These are phyloP conservation scores for Drosophila anceps DNA, from an alignment of 2,888 invertebrate species.

Conservation along the genomic window DNA sequence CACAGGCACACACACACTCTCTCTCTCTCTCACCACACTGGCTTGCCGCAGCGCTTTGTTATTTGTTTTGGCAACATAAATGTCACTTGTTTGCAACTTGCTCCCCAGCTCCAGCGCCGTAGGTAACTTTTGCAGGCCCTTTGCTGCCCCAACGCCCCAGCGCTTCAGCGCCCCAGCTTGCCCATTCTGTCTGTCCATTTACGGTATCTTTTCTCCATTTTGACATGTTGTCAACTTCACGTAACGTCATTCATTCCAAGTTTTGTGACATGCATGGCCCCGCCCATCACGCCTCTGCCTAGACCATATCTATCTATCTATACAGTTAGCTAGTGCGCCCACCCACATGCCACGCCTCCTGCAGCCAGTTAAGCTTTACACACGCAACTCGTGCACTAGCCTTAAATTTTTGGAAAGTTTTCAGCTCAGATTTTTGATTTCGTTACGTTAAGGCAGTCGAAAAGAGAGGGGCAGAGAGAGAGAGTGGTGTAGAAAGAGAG, in stretches of 20 bases:
- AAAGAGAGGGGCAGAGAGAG: not conserved
- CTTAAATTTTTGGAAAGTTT: slow-evolving; percentile 39
- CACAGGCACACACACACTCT: slow-evolving; percentile 5
- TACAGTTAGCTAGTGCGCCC: not conserved
- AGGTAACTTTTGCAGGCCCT: slow-evolving; percentile 40
- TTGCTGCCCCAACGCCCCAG: not conserved
- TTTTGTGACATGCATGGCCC: slow-evolving; percentile 69
- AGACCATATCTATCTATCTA: slow-evolving; percentile 1
- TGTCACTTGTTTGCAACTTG: slow-evolving; percentile 76
- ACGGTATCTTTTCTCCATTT: slow-evolving; percentile 78
- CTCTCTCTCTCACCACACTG: not conserved
- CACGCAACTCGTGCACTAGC: slow-evolving; percentile 24
- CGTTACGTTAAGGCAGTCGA: slow-evolving; percentile 30
- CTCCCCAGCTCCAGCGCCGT: slow-evolving; percentile 33
- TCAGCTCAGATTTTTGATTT: slow-evolving; percentile 43
- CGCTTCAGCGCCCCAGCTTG: not conserved
- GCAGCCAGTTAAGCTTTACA: not conserved
- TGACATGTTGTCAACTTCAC: slow-evolving; percentile 79
- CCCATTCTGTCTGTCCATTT: slow-evolving; percentile 53
- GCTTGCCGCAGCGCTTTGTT: slow-evolving; percentile 57
- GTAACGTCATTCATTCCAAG: slow-evolving; percentile 77
- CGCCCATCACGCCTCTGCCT: not conserved
- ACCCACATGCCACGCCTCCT: not conserved
- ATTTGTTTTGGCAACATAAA: slow-evolving; percentile 80
- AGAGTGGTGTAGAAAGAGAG: not conserved